Conservation (phyloP, 92 coral and sea anemone species). For the Palythoa grandis region DNA sequence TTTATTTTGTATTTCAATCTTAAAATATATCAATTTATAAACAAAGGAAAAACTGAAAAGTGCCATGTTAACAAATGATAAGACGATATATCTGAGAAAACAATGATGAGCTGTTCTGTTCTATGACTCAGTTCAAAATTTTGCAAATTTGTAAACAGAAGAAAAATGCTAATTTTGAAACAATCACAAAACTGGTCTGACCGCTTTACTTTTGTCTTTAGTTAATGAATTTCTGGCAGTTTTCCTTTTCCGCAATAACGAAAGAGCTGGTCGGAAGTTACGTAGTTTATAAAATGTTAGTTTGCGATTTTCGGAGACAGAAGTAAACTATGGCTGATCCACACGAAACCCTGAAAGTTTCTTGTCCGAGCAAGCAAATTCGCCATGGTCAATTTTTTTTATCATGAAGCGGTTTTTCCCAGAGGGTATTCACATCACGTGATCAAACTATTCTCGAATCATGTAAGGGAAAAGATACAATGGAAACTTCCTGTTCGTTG, state of each 20-base stretch:
- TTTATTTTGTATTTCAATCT: too few species aligned
- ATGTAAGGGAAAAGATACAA: too few species aligned
- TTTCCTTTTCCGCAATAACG: neutral
- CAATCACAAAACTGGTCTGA: constrained; percentile 5
- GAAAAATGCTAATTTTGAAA: neutral
- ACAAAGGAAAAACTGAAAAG: neutral
- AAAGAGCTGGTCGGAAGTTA: neutral
- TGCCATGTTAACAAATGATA: neutral
- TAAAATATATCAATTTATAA: too few species aligned
- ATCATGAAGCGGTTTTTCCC: neutral
- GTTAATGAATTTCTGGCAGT: neutral
- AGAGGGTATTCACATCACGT: neutral
- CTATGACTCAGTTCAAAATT: neutral
- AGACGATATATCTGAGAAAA: neutral
- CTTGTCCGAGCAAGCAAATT: neutral
- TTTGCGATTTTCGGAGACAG: neutral
- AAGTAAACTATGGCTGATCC: neutral
- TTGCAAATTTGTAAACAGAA: neutral
- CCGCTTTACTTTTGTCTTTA: neutral
- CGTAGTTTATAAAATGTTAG: neutral
- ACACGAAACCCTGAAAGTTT: neutral
- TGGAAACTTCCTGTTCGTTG: too few species aligned
- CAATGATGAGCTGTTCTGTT: neutral
- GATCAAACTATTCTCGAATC: neutral
- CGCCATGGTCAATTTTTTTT: too few species aligned